A percentile compares a stretch with the other conserved stretches of the same genome.
phyloP scores from a whole-genome alignment of 2,797 vertebrate genomes.

The Pempheris klunzingeri region DNA sequence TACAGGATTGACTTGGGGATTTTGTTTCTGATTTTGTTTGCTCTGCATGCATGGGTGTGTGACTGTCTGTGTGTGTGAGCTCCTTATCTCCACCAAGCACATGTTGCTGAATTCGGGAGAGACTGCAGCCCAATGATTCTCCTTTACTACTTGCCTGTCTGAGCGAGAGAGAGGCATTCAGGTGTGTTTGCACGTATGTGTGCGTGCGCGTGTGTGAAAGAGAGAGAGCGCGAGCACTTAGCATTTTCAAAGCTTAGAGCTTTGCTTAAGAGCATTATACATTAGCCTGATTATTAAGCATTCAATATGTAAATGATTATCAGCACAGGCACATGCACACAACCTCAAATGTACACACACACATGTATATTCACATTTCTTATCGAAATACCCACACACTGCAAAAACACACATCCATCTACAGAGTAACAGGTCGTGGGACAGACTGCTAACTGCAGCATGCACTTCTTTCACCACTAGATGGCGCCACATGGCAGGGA shows the following conservation, averaged over 20 bases:
- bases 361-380: conserved; percentile 40
- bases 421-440: conserved; percentile 1
- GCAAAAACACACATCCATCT: conserved; percentile 16
- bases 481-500: conserved; percentile 72
- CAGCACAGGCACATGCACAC: not conserved
- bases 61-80: conserved; percentile 68
- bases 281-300: conserved; percentile 60
- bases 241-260: conserved; percentile 56
- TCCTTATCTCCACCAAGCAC: conserved; percentile 84
- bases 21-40: conserved; percentile 78
- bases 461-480: conserved; percentile 63
- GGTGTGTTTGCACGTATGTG: conserved; percentile 29
- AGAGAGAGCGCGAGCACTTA: conserved; percentile 31
- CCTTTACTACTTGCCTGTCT: conserved; percentile 59
- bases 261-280: conserved; percentile 40
- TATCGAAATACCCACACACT: not conserved
- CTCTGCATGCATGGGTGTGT: conserved; percentile 71
- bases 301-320: conserved; percentile 50
- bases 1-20: conserved; percentile 73
- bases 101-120: conserved; percentile 78
- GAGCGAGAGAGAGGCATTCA: conserved; percentile 32
- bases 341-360: conserved; percentile 13
- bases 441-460: not conserved
- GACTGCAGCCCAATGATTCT: conserved; percentile 69
- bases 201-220: conserved; percentile 15